Conservation (phyloP, 2,888 invertebrate species). For the Phorcus lineatus region DNA sequence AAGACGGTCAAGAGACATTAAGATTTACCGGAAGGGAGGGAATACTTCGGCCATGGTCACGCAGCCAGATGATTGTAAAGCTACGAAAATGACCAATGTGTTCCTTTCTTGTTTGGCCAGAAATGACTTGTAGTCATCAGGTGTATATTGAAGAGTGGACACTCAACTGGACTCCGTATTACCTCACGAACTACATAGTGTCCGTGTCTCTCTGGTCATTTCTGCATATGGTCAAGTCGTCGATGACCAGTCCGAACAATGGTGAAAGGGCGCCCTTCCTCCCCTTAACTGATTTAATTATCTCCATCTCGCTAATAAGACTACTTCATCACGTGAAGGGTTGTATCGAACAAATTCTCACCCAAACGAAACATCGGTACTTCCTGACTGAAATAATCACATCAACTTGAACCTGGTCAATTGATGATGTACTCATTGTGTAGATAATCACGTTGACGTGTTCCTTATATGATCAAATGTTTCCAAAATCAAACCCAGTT, state of each 20-base stretch:
- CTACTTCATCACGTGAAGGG: not conserved
- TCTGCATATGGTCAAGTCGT: not conserved
- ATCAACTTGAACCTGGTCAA: no score
- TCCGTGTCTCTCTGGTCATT: constrained; percentile 8
- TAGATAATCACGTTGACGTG: no score
- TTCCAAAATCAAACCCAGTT: no score
- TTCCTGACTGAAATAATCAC: no score
- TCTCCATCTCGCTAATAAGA: not conserved
- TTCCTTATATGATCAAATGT: no score
- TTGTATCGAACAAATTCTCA: not conserved
- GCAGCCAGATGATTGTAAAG: not conserved
- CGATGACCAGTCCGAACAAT: not conserved
- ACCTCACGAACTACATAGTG: not conserved
- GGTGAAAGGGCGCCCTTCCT: not conserved
- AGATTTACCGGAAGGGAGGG: not conserved
- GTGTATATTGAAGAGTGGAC: constrained; percentile 1
- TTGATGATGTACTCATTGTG: no score
- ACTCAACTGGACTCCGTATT: not conserved
- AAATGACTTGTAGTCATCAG: not conserved
- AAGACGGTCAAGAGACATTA: no score
- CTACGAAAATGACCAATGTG: not conserved
- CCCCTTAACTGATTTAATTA: constrained; percentile 5
- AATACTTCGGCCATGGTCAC: not conserved
- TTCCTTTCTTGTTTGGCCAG: not conserved
- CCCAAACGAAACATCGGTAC: no score